A percentile compares a stretch with the other conserved stretches of the same genome.
Evolutionary conservation across 1,140 invertebrate species (phyloP).

Genomic region (Contarinia nasturtii): DNA sequence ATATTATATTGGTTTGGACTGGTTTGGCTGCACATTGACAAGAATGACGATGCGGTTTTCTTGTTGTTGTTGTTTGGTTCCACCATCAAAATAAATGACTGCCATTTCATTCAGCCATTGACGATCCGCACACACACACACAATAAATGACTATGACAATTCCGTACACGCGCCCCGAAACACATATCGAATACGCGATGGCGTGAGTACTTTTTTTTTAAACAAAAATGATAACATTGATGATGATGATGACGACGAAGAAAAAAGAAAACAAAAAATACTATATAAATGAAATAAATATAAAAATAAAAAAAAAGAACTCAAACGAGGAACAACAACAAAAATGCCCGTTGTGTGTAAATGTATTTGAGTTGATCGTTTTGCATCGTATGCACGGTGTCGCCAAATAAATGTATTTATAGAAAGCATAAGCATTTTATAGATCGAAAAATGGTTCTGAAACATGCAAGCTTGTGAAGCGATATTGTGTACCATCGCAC

Average conservation of each 20-base stretch:
- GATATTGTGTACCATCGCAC: conserved; percentile 3
- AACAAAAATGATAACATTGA: neutral
- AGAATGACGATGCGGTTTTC: no score
- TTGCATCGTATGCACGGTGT: neutral
- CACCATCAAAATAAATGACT: no score
- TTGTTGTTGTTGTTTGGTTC: no score
- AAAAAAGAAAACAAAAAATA: neutral
- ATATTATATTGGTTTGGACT: no score
- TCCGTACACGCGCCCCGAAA: no score
- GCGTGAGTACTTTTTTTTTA: no score
- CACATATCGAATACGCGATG: no score
- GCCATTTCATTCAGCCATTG: no score
- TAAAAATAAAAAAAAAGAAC: neutral
- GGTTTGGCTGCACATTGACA: no score
- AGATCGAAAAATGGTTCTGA: conserved; percentile 7
- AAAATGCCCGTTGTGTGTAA: neutral
- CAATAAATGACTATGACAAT: no score
- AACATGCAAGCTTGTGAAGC: conserved; percentile 4
- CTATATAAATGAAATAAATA: neutral
- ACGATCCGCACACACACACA: no score
- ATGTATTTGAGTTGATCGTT: neutral
- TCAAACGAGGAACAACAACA: neutral
- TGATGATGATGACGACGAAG: neutral
- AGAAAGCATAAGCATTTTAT: neutral
- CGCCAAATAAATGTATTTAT: neutral